Evolutionary conservation across 2,888 invertebrate species (phyloP).

Genomic region (Spialia ferax): DNA sequence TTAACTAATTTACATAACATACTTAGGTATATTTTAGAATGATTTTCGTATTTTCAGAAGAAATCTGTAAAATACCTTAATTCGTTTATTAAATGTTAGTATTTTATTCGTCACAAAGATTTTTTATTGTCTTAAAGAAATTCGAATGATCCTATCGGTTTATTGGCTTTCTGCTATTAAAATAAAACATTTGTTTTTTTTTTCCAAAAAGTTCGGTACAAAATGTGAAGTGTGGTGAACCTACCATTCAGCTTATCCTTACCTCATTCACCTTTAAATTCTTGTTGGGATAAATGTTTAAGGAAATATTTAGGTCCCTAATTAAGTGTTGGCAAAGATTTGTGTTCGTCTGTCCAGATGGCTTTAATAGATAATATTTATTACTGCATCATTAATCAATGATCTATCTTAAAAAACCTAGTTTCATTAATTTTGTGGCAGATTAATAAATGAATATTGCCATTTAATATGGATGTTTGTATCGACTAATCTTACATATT

Average conservation of each 20-base stretch:
- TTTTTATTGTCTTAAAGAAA: too few species aligned
- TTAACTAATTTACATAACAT: too few species aligned
- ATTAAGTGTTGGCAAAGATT: conserved; percentile 9
- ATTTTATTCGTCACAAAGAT: too few species aligned
- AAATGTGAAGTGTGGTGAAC: conserved; percentile 30
- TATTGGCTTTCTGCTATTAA: neutral
- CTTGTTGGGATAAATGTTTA: conserved; percentile 43
- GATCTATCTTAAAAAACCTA: neutral
- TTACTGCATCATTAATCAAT: neutral
- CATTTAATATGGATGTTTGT: neutral
- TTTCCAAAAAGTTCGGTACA: neutral
- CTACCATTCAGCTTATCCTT: conserved; percentile 50
- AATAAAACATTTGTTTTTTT: too few species aligned
- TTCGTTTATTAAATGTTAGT: too few species aligned
- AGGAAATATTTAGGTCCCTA: conserved; percentile 13
- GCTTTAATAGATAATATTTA: neutral
- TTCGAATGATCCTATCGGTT: too few species aligned
- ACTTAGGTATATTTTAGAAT: too few species aligned
- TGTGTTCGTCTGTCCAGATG: conserved; percentile 5
- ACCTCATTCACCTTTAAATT: conserved; percentile 52
- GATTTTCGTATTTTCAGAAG: too few species aligned
- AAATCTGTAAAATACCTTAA: too few species aligned
- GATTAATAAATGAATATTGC: neutral
- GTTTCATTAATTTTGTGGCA: neutral
- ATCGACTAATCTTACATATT: too few species aligned